phyloP scores from a whole-genome alignment of 2,113 vertebrate species.

The Orthonyx spaldingii region DNA sequence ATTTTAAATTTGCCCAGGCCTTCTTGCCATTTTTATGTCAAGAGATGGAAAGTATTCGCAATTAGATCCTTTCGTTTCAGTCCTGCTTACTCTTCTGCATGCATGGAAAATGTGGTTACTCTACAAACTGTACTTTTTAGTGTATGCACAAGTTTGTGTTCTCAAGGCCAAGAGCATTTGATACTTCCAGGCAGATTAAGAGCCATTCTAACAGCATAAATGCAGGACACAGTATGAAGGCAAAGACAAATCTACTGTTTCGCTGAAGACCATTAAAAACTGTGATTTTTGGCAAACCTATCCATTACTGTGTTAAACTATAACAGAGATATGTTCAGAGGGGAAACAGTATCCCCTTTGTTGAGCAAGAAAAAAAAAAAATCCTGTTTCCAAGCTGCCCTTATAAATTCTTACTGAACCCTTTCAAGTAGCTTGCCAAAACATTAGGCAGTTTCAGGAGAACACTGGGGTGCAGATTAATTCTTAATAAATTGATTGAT shows the following conservation, averaged over 20 bases:
- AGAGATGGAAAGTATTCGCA: constrained; percentile 17
- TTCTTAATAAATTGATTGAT: constrained; percentile 74
- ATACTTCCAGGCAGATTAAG: constrained; percentile 59
- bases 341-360: constrained; percentile 75
- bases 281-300: constrained; percentile 74
- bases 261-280: constrained; percentile 68
- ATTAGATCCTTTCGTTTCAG: constrained; percentile 33
- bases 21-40: constrained; percentile 32
- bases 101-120: constrained; percentile 25
- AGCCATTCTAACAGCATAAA: constrained; percentile 49
- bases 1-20: constrained; percentile 30
- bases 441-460: constrained; percentile 69
- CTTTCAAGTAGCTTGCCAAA: constrained; percentile 75
- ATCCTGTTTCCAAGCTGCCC: constrained; percentile 52
- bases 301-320: constrained; percentile 61
- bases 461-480: constrained; percentile 66
- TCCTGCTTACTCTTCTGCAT: not conserved
- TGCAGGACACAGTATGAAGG: constrained; percentile 53
- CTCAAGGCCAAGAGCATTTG: constrained; percentile 51
- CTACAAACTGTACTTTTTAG: not conserved
- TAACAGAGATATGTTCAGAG: constrained; percentile 66
- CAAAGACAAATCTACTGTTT: constrained; percentile 69
- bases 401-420: constrained; percentile 72
- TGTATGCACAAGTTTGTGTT: constrained; percentile 7
- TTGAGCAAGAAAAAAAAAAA: constrained; percentile 47